These are phyloP conservation scores for Habroteleia sp. DNA, from an alignment of 2,888 invertebrate species.

Conservation along the genomic window DNA sequence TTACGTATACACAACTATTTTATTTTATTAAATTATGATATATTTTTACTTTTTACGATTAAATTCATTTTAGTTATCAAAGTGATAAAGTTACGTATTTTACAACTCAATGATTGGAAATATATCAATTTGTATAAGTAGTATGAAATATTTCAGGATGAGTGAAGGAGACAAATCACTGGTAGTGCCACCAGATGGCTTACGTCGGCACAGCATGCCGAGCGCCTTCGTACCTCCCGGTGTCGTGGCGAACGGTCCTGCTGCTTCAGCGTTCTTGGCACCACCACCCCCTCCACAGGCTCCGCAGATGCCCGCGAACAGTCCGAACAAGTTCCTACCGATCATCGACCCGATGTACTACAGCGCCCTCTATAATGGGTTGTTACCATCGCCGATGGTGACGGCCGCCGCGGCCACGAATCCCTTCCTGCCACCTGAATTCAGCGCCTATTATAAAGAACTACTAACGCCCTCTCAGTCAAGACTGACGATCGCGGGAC, in stretches of 20 bases:
- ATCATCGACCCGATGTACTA: conserved; percentile 82
- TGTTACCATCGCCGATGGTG: conserved; percentile 78
- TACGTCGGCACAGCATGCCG: conserved; percentile 73
- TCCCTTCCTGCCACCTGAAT: conserved; percentile 80
- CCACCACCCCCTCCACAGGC: conserved; percentile 58
- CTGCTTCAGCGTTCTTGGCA: conserved; percentile 68
- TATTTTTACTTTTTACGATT: no score
- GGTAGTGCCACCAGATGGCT: conserved; percentile 64
- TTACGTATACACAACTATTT: no score
- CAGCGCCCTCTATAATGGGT: conserved; percentile 80
- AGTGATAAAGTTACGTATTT: no score
- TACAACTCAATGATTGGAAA: no score
- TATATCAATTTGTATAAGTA: no score
- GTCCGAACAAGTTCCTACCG: conserved; percentile 80
- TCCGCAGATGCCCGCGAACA: conserved; percentile 72
- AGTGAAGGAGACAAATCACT: conserved; percentile 75
- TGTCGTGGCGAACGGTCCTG: conserved; percentile 64
- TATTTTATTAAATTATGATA: no score
- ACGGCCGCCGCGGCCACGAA: conserved; percentile 72
- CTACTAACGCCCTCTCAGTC: conserved; percentile 81
- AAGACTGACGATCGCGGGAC: conserved; percentile 79
- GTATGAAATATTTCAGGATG: conserved; percentile 62
- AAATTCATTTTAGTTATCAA: no score
- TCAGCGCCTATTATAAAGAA: conserved; percentile 83
- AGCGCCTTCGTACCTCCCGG: conserved; percentile 72